Percentiles rank a stretch among this genome's conserved stretches.
These are phyloP conservation scores for Automeris io DNA, from an alignment of 2,888 invertebrate species.

Conservation along the genomic window DNA sequence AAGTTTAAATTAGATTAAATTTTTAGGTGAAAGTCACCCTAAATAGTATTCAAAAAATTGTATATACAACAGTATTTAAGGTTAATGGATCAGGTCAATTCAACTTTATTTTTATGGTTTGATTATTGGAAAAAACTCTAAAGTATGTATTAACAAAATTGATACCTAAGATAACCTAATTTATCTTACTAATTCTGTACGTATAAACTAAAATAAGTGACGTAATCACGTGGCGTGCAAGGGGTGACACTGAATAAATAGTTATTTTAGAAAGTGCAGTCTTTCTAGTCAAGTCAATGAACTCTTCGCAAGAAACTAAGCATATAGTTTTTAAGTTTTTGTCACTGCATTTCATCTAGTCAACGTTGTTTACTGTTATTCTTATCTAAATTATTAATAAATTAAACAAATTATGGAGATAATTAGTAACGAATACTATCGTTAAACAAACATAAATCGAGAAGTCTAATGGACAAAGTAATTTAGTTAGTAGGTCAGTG, in stretches of 20 bases:
- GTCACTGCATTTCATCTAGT: conserved; percentile 7
- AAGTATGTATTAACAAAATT: no score
- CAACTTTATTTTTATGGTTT: no score
- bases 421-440: conserved; percentile 27
- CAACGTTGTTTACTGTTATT: conserved; percentile 11
- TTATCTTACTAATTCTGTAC: no score
- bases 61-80: no score
- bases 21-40: no score
- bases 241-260: conserved; percentile 67
- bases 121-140: no score
- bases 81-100: no score
- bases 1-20: no score
- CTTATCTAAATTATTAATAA: conserved; percentile 27
- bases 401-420: conserved; percentile 28
- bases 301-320: conserved; percentile 28
- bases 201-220: no score
- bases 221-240: conserved; percentile 60
- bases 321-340: conserved; percentile 6
- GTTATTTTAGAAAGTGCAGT: conserved; percentile 70
- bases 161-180: no score
- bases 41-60: no score
- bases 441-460: conserved; percentile 24
- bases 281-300: conserved; percentile 58
- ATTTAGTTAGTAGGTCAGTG: conserved; percentile 61
- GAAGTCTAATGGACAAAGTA: conserved; percentile 39